Evolutionary conservation across 2,888 invertebrate genomes (phyloP), one percentile per base, ranked within the genome.

Genomic region (Cryptocheilus praepositus): DNA sequence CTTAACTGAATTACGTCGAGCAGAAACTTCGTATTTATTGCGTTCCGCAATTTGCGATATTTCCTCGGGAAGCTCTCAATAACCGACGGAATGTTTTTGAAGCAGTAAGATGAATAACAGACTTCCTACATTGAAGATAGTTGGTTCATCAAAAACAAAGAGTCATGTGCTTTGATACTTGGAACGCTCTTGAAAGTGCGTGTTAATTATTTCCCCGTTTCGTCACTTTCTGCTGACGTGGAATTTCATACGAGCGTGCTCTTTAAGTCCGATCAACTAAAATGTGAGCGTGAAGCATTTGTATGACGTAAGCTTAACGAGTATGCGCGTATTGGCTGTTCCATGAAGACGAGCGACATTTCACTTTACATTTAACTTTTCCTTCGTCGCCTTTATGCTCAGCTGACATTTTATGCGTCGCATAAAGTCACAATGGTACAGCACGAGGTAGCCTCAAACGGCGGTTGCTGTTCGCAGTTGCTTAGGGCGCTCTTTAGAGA

Each of bases 401-500:
- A 16, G 18, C 36, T 36, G 28, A 55, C 36, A 55, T 55, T 28
- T 55, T 36, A 55, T 18, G 55, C 55, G 36, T 28, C 36, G 36
- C 55, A 36, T 55, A 36, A 55, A 55, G 36, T 36, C 55, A 36
- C 55, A 55, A 55, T 36, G 16, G 55, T 22, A n/a, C 16, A 8
- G 22, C 13, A 11, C n/a, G 28, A 55, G 55, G 55, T 36, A 55
- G 55, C 28, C 55, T 28, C 55, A 18, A 55, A 36, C 36, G 36
- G 36, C 36, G n/a, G 3, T 18, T 13, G 53, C 53, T 5, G 55
- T 55, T 36, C 55, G 28, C 55, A 36, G 55, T 36, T 55, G 55
- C 18, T 55, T 55, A 55, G 55, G 36, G 28, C n/a, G n/a, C 45
- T 43, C 45, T 63, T 64, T 36, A 36, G 49, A 53, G 60, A 49